phyloP scores from a whole-genome alignment of 2,888 invertebrate species.

The Tolmerus cingulatus region DNA sequence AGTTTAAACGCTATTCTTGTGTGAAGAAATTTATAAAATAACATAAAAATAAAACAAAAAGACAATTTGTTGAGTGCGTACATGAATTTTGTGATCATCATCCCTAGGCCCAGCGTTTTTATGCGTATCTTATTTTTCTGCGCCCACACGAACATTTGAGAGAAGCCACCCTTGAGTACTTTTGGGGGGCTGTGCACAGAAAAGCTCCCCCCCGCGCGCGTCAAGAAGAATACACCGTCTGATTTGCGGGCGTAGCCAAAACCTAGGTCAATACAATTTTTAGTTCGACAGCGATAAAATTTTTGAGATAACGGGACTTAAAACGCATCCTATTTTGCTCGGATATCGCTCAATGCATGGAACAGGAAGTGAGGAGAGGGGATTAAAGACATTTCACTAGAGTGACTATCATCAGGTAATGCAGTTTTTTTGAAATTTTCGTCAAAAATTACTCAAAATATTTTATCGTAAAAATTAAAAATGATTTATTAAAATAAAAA shows the following conservation, averaged over 20 bases:
- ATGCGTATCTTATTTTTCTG: not conserved
- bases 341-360: not conserved
- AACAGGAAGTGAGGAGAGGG: not conserved
- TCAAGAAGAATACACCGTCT: not conserved
- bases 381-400: not conserved
- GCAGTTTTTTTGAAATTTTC: not conserved
- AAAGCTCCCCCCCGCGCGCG: not conserved
- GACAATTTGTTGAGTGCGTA: not conserved
- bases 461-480: not conserved
- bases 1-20: not conserved
- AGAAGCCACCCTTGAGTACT: not conserved
- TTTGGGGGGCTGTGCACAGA: not conserved
- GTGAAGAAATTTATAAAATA: not conserved
- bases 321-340: not conserved
- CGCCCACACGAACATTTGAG: not conserved
- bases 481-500: too few species aligned
- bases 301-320: not conserved
- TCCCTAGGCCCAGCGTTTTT: not conserved
- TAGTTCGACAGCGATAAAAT: conserved; percentile 17
- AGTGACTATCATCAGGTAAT: not conserved
- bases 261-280: conserved; percentile 41
- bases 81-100: not conserved
- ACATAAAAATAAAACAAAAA: not conserved
- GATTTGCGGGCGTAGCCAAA: conserved; percentile 14
- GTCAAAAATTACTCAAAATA: not conserved